phyloP scores from a whole-genome alignment of 2,113 vertebrate species.

The Athene cunicularia region DNA sequence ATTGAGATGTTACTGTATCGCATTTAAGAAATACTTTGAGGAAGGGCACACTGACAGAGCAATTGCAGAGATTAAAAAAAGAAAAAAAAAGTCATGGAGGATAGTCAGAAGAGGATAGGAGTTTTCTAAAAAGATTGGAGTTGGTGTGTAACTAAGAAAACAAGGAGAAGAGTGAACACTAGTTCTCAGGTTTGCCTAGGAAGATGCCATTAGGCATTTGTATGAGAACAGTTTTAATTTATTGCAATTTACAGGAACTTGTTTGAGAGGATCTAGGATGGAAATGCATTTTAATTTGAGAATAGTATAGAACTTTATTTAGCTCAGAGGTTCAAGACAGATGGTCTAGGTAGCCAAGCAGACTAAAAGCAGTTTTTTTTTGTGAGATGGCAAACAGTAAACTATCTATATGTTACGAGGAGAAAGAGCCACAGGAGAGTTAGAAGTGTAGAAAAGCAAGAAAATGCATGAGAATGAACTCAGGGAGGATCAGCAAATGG shows the following conservation, averaged over 20 bases:
- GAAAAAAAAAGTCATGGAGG: background rate
- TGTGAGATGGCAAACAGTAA: background rate
- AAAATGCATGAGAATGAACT: background rate
- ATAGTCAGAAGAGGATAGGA: background rate
- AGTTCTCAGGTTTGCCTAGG: background rate
- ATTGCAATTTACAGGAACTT: background rate
- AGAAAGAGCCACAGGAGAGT: background rate
- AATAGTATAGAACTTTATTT: background rate
- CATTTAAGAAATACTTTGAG: background rate
- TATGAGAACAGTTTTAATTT: background rate
- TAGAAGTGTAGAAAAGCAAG: background rate
- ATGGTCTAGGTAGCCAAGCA: background rate
- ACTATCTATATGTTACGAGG: background rate
- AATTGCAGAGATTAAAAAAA: background rate
- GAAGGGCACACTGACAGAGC: background rate
- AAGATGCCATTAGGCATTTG: background rate
- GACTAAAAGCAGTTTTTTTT: background rate
- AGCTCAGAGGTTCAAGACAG: background rate
- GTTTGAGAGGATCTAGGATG: background rate
- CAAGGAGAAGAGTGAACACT: background rate
- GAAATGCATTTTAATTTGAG: background rate
- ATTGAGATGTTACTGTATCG: background rate
- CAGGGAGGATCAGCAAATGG: background rate
- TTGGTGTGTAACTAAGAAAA: background rate
- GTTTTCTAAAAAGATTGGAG: background rate